Evolutionary conservation across 2,797 vertebrate species (phyloP).

Genomic region (Adrianichthys oophorus): DNA sequence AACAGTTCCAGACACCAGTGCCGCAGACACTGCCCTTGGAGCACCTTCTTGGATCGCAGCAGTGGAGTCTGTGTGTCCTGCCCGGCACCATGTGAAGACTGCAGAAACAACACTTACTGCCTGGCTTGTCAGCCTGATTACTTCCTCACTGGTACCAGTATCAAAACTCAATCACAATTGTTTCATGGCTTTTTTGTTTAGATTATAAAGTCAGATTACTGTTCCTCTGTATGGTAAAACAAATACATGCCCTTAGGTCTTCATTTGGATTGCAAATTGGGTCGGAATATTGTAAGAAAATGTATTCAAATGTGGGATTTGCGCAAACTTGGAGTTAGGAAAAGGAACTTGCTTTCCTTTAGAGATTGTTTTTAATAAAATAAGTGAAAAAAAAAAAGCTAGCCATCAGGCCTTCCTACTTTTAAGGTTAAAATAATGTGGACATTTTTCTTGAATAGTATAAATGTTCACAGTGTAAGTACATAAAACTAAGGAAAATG

Average conservation of each 20-base stretch:
- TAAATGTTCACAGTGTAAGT: background rate
- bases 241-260: constrained; percentile 18
- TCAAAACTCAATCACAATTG: background rate
- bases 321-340: constrained; percentile 46
- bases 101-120: constrained; percentile 73
- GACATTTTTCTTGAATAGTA: background rate
- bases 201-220: too few relatives aligned
- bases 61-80: constrained; percentile 75
- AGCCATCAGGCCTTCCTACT: background rate
- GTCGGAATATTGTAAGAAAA: constrained; percentile 32
- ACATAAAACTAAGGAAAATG: background rate
- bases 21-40: constrained; percentile 79
- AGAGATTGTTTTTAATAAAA: constrained; percentile 2
- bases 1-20: constrained; percentile 80
- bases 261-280: constrained; percentile 71
- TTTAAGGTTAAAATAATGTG: background rate
- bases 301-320: constrained; percentile 55
- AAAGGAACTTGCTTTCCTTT: constrained; percentile 15
- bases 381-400: constrained; percentile 2
- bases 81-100: constrained; percentile 75
- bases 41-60: constrained; percentile 73
- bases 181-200: too few relatives aligned
- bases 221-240: too few relatives aligned
- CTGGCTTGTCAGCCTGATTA: constrained; percentile 76
- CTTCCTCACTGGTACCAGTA: constrained; percentile 75